Conservation (phyloP, 2,113 vertebrate species). For the Cavia porcellus region DNA sequence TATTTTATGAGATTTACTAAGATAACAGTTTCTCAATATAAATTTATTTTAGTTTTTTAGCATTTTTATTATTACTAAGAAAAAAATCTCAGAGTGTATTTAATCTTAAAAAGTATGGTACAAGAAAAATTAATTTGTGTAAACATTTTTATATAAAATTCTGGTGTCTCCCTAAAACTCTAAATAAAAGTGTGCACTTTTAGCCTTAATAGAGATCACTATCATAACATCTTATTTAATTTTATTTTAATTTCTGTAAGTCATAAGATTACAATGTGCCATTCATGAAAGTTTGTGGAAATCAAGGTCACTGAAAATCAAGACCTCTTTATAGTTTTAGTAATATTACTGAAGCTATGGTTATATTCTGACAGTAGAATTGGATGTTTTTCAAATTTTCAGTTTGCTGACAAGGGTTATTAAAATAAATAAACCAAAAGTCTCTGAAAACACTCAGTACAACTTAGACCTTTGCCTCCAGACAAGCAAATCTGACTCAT, state of each 20-base stretch:
- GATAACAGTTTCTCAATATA: background rate
- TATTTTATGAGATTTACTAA: conserved; percentile 26
- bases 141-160: conserved; percentile 74
- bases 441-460: conserved; percentile 43
- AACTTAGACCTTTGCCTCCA: background rate
- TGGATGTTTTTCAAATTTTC: conserved; percentile 46
- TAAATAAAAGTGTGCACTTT: conserved; percentile 50
- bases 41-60: background rate
- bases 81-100: conserved; percentile 46
- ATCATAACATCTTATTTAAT: background rate
- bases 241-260: conserved; percentile 31
- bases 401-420: conserved; percentile 37
- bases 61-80: conserved; percentile 28
- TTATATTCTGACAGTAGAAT: background rate
- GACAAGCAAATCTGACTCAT: conserved; percentile 21
- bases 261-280: background rate
- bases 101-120: conserved; percentile 68
- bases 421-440: conserved; percentile 62
- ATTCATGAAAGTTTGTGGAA: conserved; percentile 2
- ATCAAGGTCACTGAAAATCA: conserved; percentile 31
- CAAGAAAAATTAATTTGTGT: conserved; percentile 74
- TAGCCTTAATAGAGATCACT: conserved; percentile 37
- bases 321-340: conserved; percentile 48
- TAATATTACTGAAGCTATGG: background rate
- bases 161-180: conserved; percentile 57